phyloP scores from a whole-genome alignment of 2,888 invertebrate species.

The Coleophora flavipennella region DNA sequence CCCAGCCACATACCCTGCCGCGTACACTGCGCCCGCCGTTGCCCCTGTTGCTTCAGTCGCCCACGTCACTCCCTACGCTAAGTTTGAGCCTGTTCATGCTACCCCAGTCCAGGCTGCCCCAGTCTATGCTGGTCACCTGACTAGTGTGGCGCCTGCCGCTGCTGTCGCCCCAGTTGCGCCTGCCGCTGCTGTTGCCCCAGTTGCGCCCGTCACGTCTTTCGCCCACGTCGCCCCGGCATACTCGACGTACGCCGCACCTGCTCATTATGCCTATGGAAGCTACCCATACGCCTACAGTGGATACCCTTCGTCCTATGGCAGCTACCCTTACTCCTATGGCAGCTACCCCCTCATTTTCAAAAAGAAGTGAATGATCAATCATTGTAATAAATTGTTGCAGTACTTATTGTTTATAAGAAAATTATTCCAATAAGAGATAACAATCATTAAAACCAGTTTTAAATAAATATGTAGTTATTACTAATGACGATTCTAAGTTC shows the following conservation, averaged over 20 bases:
- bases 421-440: too few species aligned
- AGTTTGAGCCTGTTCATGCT: too few species aligned
- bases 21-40: conserved; percentile 7
- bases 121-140: conserved; percentile 11
- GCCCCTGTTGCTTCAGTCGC: not conserved
- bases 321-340: not conserved
- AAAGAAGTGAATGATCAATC: too few species aligned
- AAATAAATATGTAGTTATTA: too few species aligned
- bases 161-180: conserved; percentile 13
- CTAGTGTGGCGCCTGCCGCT: conserved; percentile 7
- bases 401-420: too few species aligned
- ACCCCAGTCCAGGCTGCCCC: not conserved
- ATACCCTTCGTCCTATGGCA: not conserved
- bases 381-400: too few species aligned
- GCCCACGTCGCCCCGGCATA: conserved; percentile 7
- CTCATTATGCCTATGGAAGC: conserved; percentile 1
- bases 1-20: conserved; percentile 8
- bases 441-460: too few species aligned
- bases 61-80: not conserved
- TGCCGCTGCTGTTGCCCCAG: conserved; percentile 18
- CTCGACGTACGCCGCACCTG: conserved; percentile 2
- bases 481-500: too few species aligned
- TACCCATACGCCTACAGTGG: not conserved
- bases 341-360: not conserved
- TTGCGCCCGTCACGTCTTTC: conserved; percentile 9